Evolutionary conservation across 2,113 vertebrate genomes (phyloP), one percentile per base, ranked within the genome.

Genomic region (Protobothrops flavoviridis): DNA sequence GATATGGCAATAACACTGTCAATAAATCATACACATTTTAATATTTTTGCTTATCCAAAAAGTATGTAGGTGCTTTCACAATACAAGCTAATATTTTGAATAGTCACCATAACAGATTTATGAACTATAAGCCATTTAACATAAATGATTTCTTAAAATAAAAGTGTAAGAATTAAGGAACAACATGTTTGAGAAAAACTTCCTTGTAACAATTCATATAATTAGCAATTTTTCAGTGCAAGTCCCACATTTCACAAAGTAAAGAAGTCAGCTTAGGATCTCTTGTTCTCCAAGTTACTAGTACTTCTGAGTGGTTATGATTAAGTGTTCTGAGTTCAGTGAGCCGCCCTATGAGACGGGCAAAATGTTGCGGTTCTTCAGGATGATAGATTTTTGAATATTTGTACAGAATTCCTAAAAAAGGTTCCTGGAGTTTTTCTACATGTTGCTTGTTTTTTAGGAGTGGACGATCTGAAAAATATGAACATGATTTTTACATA

Each of bases 391-490:
- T 97, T 95, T 98, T 98, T 1, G 97, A 98, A 91, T 98, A 97
- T 93, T 98, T 98, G 94, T 99, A 99, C 93, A 99, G 97, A 95
- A 99, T 97, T 94, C 98, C 98, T 95, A 99, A 97, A 93, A 99
- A 96, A 90, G 98, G 98, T 96, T 99, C 99, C 96, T 99, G 98
- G 94, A 99, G 97, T 95, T 98, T 98, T 92, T 99, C 99, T 17
- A 99, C 98, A 7, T 97, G 97, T 85, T 97, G 96, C 90, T 98
- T 98, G 52, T 98, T 98, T 95, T 97, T 97, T 95, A 99, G 96
- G 52, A 98, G 97, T 1, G 98, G 98, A 43, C 97, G 97, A 97
- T 99, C 99, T 99, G 97, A 93, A 97, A 96, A 95, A 95, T n/a
- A 92, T 90, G 12, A 94, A 96, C 90, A 69, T 69, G 33, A 43